Base-by-base conservation (phyloP, 2,888 invertebrate species). In the Cerceris ruficornis region DNA sequence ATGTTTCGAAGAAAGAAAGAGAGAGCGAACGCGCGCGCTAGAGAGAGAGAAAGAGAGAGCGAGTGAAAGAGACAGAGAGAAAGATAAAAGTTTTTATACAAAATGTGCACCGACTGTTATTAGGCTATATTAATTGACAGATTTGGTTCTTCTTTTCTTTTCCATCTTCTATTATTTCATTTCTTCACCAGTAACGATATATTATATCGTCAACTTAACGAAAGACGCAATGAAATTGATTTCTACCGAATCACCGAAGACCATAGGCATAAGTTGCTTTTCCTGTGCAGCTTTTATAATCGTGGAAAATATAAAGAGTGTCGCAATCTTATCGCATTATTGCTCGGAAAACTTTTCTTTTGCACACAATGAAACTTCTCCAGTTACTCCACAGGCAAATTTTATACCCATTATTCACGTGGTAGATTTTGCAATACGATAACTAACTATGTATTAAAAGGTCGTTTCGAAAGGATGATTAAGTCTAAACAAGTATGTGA, bases 381-480 rank as follows among this genome's bases (percentile, higher is more conserved):
- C 76, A 77, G 64, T 28, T 81, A 83, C 69, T 74, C 80, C 64
- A 74, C 67, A 61, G 50, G 81, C 69, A 83, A 80, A 86, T 86
- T 85, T 85, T 85, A 73, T 84, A 86, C 75, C 72, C 74, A 76
- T 68, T 86, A 84, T 78, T 74, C 82, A 77, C 77, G 65, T 78
- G 67, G 84, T 85, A 85, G 86, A 75, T 85, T 85, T 86, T 84
- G 80, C 85, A 86, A 86, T 86, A 86, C 78, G 65, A 86, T 82
- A 80, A 82, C 67, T 82, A 28, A 28, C 28, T 28, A 28, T 28
- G 28, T 28, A 86, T 82, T 80, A 86, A 54, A 69, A 76, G 76
- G 77, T 78, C 65, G 81, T 83, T 83, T 79, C 79, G 66, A 55
- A 71, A 59, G 67, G 69, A 28, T 28, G 28, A 77, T 62, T 82